Conservation (phyloP, 2,113 vertebrate species). For the Boulengeromyrus knoepffleri region DNA sequence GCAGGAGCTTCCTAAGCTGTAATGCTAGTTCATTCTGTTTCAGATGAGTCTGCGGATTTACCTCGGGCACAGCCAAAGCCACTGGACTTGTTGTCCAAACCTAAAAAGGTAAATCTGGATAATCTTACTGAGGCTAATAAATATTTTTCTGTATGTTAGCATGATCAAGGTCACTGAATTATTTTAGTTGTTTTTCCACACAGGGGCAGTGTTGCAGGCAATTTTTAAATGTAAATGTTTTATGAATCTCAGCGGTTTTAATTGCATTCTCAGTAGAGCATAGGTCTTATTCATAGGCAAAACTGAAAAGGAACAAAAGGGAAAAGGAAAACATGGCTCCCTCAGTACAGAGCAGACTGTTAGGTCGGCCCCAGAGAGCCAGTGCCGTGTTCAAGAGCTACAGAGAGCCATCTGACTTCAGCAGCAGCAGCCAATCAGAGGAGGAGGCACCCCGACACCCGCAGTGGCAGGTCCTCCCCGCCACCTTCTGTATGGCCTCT, state of each 20-base stretch:
- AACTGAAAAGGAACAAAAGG: constrained; percentile 22
- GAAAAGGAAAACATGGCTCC: constrained; percentile 17
- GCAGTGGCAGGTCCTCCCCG: constrained; percentile 20
- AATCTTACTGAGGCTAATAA: background rate
- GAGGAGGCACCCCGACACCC: background rate
- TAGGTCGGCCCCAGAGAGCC: constrained; percentile 61
- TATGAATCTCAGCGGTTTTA: background rate
- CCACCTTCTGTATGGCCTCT: constrained; percentile 14
- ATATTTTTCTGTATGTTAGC: background rate
- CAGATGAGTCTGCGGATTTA: constrained; percentile 39
- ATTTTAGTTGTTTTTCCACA: background rate
- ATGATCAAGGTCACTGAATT: background rate
- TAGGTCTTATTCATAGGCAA: constrained; percentile 32
- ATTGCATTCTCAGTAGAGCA: background rate
- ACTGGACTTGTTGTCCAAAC: constrained; percentile 32
- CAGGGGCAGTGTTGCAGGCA: background rate
- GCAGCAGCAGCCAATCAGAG: constrained; percentile 34
- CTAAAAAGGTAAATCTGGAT: constrained; percentile 40
- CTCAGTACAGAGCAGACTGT: constrained; percentile 19
- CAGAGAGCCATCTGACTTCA: constrained; percentile 68
- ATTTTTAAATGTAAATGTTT: background rate
- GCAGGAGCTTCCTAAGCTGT: background rate
- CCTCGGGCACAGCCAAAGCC: constrained; percentile 27
- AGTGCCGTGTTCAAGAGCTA: constrained; percentile 65
- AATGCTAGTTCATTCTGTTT: background rate